Conservation (phyloP, 2,797 vertebrate genomes). For the Gymnodraco acuticeps region DNA sequence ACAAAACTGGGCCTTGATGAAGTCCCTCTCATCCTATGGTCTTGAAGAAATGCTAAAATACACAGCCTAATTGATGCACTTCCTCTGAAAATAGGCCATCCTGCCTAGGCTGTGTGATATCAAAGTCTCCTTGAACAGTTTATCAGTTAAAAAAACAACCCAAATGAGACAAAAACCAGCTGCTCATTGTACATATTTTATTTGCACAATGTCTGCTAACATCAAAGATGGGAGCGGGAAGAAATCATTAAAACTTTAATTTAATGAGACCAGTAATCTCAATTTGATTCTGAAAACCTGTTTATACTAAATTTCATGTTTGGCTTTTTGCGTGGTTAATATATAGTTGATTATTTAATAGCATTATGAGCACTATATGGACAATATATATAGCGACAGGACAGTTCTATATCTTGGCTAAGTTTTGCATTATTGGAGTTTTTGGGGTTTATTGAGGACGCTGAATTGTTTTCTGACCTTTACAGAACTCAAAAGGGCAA, state of each 20-base stretch:
- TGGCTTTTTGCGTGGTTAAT: no score
- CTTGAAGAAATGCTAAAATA: conserved; percentile 45
- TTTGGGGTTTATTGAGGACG: no score
- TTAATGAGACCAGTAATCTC: neutral
- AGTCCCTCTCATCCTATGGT: conserved; percentile 39
- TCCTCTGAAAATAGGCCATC: conserved; percentile 63
- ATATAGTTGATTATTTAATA: no score
- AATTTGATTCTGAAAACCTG: neutral
- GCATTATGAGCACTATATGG: no score
- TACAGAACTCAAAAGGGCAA: no score
- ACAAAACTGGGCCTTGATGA: conserved; percentile 32
- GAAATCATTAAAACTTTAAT: neutral
- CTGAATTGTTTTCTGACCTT: no score
- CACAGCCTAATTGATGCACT: conserved; percentile 64
- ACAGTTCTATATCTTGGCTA: no score
- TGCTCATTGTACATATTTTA: conserved; percentile 20
- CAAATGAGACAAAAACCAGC: conserved; percentile 22
- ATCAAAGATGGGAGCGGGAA: conserved; percentile 23
- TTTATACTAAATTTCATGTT: no score
- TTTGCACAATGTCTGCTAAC: conserved; percentile 18
- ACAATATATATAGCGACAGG: no score
- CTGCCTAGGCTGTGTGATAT: conserved; percentile 27
- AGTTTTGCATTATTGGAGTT: no score
- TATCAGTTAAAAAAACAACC: conserved; percentile 33
- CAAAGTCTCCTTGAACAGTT: conserved; percentile 60